Conservation (phyloP, 2,888 invertebrate genomes). For the Cremastinae sp. region DNA sequence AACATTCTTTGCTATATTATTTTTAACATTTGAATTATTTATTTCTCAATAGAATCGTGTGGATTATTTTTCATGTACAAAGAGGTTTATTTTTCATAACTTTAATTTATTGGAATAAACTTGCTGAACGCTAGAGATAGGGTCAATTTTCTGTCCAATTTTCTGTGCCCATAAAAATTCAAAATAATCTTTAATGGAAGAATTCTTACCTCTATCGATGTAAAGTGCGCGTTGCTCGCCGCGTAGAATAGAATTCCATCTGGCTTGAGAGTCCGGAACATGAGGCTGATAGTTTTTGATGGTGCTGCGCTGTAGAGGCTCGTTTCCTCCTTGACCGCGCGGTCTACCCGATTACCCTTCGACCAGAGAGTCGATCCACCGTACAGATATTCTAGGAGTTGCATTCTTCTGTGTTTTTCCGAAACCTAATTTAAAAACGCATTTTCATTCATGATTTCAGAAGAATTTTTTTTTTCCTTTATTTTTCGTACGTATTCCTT, state of each 20-base stretch:
- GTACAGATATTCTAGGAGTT: constrained; percentile 90
- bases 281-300: constrained; percentile 88
- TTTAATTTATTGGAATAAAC: too few relatives aligned
- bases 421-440: constrained; percentile 83
- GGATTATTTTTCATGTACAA: too few relatives aligned
- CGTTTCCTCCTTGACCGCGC: constrained; percentile 66
- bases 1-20: too few relatives aligned
- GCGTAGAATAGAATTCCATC: constrained; percentile 93
- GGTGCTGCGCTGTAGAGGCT: constrained; percentile 78
- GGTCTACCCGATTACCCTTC: constrained; percentile 72
- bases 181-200: background rate
- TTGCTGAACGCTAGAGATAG: too few relatives aligned
- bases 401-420: constrained; percentile 93
- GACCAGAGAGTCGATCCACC: constrained; percentile 87
- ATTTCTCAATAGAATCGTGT: too few relatives aligned
- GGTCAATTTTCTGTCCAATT: too few relatives aligned
- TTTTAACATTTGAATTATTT: too few relatives aligned
- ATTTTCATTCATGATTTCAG: too few relatives aligned
- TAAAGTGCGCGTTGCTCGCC: constrained; percentile 93
- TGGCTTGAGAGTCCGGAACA: constrained; percentile 89
- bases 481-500: too few relatives aligned
- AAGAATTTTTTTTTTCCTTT: too few relatives aligned
- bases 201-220: constrained; percentile 85
- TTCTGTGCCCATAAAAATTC: background rate
- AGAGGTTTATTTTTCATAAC: too few relatives aligned